Evolutionary conservation across 1,140 invertebrate species (phyloP), one percentile per base, ranked within the genome.

Genomic region (Orussus abietinus): DNA sequence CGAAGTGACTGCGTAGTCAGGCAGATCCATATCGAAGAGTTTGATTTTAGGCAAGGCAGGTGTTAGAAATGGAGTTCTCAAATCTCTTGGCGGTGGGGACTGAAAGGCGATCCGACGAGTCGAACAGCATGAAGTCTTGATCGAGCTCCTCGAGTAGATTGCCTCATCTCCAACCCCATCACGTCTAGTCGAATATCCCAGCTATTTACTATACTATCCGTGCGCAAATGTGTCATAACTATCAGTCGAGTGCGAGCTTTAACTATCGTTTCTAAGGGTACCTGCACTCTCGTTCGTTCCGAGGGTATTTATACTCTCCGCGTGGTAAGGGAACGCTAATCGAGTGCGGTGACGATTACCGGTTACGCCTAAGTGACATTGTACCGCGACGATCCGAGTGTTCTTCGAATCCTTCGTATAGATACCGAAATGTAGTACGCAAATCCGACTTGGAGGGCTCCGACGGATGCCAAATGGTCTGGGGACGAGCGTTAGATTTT

Each of bases 21-120:
- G n/a, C n/a, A n/a, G n/a, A n/a, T n/a, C n/a, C n/a, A n/a, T n/a
- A n/a, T n/a, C n/a, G n/a, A n/a, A n/a, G n/a, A n/a, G n/a, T n/a
- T 26, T 51, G 43, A 26, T 74, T 74, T 7, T 64, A 93, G 90
- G 86, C 83, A 58, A 82, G 90, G 49, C 88, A 91, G 76, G 76
- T 88, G 56, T 76, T 97, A 62, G 92, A 96, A 64, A 78, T 86
- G 66, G 93, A 96, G 76, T 96, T 95, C 69, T 82, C 81, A 55
- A 91, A 88, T 70, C 75, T 97, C 52, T 72, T 96, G 51, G 80
- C 83, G 49, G 77, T 84, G 50, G 92, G 89, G 48, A 95, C 91
- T 47, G 92, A 93, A 61, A 82, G 90, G 55, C 74, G 77, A 57
- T 74, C 76, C 46, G 84, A 81, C 51, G 79, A 77, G 42, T 57